Base-by-base conservation (phyloP, 2,797 vertebrate species). In the Botia kubotai region DNA sequence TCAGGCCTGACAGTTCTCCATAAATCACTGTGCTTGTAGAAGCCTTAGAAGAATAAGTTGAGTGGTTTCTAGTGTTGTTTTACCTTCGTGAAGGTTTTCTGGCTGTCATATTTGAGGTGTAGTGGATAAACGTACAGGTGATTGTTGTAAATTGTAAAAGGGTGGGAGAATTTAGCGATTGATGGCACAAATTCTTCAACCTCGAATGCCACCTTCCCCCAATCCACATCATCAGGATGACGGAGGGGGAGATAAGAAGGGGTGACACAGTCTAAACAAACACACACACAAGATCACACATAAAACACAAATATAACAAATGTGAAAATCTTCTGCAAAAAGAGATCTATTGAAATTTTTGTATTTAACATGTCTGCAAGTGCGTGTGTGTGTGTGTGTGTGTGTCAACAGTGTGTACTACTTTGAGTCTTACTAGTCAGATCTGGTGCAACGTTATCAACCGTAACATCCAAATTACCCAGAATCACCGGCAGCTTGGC, bases 161-260 rank as follows among this genome's bases (percentile, higher is more conserved):
- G 97, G 77, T 99, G 97, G 46, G 97, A 97, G 80, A 95, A 95
- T 89, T 94, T 98, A 10, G 97, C 95, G 74, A 97, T 96, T 87
- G 94, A 98, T 16, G 97, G 97, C 58, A 98, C 96, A 90, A 99
- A 99, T 87, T 99, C 98, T 83, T 99, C 97, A 81, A 99, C 93
- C 90, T 99, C 98, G 86, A 98, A 95, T 0, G 96, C 93, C 83
- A 95, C 85, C n/a, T 90, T 89, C 78, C 93, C 89, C 46, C 94
- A 94, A 68, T 91, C 89, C 80, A 88, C 93, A 74, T 80, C 93
- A 83, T 98, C 96, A 86, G 96, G 97, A 78, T 92, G 96, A 89
- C 94, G 96, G 89, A 95, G 95, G 10, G 97, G 98, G 89, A 98
- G 95, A 92, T 99, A 99, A 2, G 97, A 99, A 63, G 97, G 95